Evolutionary conservation across 2,888 invertebrate species (phyloP).

Genomic region (Eupsilia transversa): DNA sequence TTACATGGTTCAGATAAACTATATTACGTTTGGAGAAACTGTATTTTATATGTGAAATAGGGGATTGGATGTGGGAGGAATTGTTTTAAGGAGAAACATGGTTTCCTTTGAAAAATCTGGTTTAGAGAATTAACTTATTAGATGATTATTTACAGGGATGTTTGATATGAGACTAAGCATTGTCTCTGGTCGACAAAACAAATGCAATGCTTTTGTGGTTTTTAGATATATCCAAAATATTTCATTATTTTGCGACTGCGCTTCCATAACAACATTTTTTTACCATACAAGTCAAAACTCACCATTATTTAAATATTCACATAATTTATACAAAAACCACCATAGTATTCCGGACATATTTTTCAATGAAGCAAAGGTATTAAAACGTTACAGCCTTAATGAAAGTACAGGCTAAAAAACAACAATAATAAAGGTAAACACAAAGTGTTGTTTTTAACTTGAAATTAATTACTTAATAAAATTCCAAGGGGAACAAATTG

Average conservation of each 20-base stretch:
- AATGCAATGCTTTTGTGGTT: neutral
- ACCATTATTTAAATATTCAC: neutral
- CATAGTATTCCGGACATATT: neutral
- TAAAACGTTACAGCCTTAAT: slow-evolving; percentile 20
- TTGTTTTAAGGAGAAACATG: neutral
- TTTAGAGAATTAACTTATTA: neutral
- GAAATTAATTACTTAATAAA: slow-evolving; percentile 49
- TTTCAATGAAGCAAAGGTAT: slow-evolving; percentile 3
- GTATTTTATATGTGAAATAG: slow-evolving; percentile 21
- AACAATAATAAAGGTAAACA: slow-evolving; percentile 31
- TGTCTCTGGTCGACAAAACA: neutral
- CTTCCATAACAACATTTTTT: neutral
- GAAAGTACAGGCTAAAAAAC: slow-evolving; percentile 6
- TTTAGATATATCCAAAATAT: too few relatives aligned
- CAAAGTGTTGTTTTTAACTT: slow-evolving; percentile 37
- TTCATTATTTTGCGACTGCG: neutral
- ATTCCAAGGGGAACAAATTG: slow-evolving; percentile 42
- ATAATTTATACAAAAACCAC: neutral
- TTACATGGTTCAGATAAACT: slow-evolving; percentile 57
- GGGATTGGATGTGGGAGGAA: neutral
- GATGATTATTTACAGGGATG: neutral
- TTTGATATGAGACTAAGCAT: neutral
- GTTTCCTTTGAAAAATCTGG: neutral
- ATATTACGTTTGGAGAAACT: slow-evolving; percentile 29
- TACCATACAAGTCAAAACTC: too few relatives aligned